Base-by-base conservation (phyloP, 2,113 vertebrate genomes). In the Microcebus murinus region DNA sequence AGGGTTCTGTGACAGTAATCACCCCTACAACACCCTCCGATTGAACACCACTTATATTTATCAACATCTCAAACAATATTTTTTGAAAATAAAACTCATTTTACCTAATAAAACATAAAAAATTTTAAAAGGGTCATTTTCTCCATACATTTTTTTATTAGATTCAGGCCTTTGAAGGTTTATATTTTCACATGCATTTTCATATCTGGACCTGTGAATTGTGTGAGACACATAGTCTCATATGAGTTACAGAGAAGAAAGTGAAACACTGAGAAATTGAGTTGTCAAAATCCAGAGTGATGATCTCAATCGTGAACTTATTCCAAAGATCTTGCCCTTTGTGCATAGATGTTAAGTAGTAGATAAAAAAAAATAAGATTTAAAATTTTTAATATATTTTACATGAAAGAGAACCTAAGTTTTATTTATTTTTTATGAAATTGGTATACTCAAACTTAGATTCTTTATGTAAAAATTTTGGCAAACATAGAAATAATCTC, bases 261-360 rank as follows among this genome's bases (percentile, higher is more conserved):
- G 0, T 34, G 42, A 93, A 86, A 29, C 14, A 15, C 21, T 83
- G 15, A 82, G 12, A 90, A 71, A 67, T 17, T 57, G 13, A 63
- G 79, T 34, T 52, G 6, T 79, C 11, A 71, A 79, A 90, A 71
- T 76, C 27, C 14, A 55, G 15, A n/a, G 20, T 73, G 18, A 89
- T 91, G 7, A 63, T 63, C 74, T 93, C 48, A 96, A 13, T 68
- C 29, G 57, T 80, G 27, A 71, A 79, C 12, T 83, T 89, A 79
- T 31, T 74, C 13, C 9, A 82, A 68, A 63, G 8, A 39, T 17
- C 1, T 31, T 74, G 29, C 4, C 14, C 15, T 79, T 76, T 63
- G 65, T 42, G 20, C 57, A 17, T 21, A 89, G 55, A 63, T 55
- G 6, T 39, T 55, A 20, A 12, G 0, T 70, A 77, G 76, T 29